These are phyloP conservation scores for Nymphalis c-album DNA, from an alignment of 2,888 invertebrate species.

Conservation along the genomic window DNA sequence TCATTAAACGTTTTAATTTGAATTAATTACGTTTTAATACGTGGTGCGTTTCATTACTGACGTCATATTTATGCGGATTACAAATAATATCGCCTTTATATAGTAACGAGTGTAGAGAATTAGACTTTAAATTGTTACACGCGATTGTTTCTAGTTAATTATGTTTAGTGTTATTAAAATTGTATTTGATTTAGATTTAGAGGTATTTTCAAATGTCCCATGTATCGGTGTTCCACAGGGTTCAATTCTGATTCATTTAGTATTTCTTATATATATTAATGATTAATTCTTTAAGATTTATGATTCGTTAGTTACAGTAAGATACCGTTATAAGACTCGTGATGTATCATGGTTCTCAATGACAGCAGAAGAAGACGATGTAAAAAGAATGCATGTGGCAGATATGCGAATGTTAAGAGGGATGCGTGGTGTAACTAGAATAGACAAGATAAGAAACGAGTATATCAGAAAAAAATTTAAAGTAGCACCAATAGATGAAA, in stretches of 20 bases:
- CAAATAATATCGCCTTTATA: conserved; percentile 13
- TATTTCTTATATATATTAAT: no score
- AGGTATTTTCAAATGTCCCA: neutral
- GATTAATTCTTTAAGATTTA: no score
- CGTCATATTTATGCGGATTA: conserved; percentile 27
- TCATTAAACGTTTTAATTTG: conserved; percentile 43
- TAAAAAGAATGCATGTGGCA: no score
- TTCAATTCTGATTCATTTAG: neutral
- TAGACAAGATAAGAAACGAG: no score
- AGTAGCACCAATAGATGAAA: no score
- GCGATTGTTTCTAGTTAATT: conserved; percentile 5
- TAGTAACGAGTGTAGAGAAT: conserved; percentile 8
- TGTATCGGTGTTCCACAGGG: neutral
- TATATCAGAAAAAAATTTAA: no score
- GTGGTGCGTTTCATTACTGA: conserved; percentile 32
- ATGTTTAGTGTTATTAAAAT: neutral
- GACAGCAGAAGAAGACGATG: no score
- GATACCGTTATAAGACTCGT: no score
- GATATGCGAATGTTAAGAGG: no score
- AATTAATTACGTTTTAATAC: conserved; percentile 45
- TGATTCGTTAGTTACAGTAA: no score
- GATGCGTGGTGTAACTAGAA: no score
- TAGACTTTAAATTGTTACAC: conserved; percentile 10
- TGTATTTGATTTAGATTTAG: neutral
- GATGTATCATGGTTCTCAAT: no score